Evolutionary conservation across 2,888 invertebrate species (phyloP).

Genomic region (Drosophila melanosoma): DNA sequence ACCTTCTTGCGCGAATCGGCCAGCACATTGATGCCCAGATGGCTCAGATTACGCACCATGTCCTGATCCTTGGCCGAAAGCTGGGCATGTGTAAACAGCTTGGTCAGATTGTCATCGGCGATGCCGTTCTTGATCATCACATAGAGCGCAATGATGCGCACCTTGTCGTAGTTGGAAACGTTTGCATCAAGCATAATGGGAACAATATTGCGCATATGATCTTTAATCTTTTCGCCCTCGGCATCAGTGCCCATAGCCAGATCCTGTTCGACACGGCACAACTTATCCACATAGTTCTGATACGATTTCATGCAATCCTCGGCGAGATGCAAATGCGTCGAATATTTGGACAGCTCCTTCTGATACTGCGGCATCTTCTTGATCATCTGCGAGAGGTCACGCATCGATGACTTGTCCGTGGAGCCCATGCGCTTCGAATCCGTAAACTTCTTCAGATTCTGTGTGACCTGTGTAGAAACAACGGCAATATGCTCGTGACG

Average conservation of each 20-base stretch:
- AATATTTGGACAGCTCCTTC: conserved; percentile 99
- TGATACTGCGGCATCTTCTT: conserved; percentile 99
- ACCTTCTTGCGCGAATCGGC: conserved; percentile 95
- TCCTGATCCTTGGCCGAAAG: conserved; percentile 96
- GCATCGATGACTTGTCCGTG: conserved; percentile 97
- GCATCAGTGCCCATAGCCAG: conserved; percentile 99
- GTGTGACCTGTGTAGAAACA: conserved; percentile 99
- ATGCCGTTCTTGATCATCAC: conserved; percentile 99
- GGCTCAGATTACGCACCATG: conserved; percentile 97
- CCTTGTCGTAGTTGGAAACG: conserved; percentile 95
- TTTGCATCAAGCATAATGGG: conserved; percentile 97
- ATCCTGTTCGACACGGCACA: conserved; percentile 99
- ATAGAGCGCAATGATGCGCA: conserved; percentile 98
- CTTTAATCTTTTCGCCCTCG: conserved; percentile 99
- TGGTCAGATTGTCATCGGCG: conserved; percentile 98
- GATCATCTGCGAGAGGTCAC: conserved; percentile 99
- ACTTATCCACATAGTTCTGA: conserved; percentile 96
- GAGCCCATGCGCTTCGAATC: conserved; percentile 94
- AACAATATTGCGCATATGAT: conserved; percentile 99
- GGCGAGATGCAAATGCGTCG: conserved; percentile 98
- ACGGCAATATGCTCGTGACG: conserved; percentile 99
- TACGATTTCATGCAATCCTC: conserved; percentile 99
- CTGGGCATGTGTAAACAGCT: conserved; percentile 98
- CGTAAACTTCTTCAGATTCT: conserved; percentile 98
- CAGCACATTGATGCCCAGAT: conserved; percentile 97